Percentiles rank a stretch among this genome's conserved stretches.
Conservation (phyloP, 2,113 vertebrate species). For the Pedetes capensis region DNA sequence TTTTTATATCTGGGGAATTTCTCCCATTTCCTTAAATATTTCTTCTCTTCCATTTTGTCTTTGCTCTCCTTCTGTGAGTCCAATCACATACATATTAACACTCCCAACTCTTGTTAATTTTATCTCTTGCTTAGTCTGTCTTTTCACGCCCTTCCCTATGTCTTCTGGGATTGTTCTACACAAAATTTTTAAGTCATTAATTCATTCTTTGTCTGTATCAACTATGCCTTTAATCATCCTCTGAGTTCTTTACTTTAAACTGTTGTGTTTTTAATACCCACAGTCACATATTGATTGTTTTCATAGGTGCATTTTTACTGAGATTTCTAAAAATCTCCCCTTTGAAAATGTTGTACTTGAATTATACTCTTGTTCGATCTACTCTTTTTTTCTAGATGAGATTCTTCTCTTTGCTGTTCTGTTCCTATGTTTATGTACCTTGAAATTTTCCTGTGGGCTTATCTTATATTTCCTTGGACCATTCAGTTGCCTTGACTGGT, state of each 20-base stretch:
- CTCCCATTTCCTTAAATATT: neutral
- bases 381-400: neutral
- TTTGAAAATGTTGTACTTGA: neutral
- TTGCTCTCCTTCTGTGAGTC: no score
- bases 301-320: neutral
- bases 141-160: neutral
- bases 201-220: neutral
- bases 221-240: neutral
- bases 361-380: neutral
- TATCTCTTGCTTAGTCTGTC: neutral
- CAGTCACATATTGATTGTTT: neutral
- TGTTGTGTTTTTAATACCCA: neutral
- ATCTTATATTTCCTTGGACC: no score
- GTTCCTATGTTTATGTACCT: neutral
- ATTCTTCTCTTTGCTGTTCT: neutral
- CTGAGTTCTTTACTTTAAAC: neutral
- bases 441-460: neutral
- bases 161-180: neutral
- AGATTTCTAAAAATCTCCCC: neutral
- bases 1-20: constrained; percentile 5
- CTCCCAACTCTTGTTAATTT: neutral
- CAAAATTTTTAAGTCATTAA: neutral
- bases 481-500: neutral
- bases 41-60: neutral
- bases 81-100: neutral